Evolutionary conservation across 1,140 invertebrate genomes (phyloP).

Genomic region (Cotesia chilonis): DNA sequence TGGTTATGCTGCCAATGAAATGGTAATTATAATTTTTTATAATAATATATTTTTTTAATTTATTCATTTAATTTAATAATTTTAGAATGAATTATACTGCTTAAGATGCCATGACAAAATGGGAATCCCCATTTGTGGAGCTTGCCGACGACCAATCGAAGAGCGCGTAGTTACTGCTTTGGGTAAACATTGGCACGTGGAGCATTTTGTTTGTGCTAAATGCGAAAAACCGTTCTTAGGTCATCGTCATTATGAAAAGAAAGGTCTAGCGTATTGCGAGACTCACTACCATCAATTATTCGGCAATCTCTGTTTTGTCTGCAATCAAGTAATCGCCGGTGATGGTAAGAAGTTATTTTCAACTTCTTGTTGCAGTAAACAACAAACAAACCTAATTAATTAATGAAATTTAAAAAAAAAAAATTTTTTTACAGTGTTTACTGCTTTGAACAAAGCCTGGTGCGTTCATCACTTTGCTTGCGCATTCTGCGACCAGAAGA

Average conservation of each 20-base stretch:
- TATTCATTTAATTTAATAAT: slow-evolving; percentile 34
- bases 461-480: slow-evolving; percentile 99
- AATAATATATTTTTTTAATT: not conserved
- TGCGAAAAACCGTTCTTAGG: slow-evolving; percentile 99
- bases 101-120: slow-evolving; percentile 99
- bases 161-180: slow-evolving; percentile 95
- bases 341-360: slow-evolving; percentile 79
- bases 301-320: slow-evolving; percentile 98
- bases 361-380: not conserved
- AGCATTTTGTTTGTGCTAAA: slow-evolving; percentile 99
- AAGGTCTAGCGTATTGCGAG: slow-evolving; percentile 98
- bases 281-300: slow-evolving; percentile 99
- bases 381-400: slow-evolving; percentile 2
- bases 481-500: slow-evolving; percentile 95
- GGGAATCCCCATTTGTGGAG: slow-evolving; percentile 97
- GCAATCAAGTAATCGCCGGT: slow-evolving; percentile 97
- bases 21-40: slow-evolving; percentile 65
- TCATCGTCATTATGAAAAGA: slow-evolving; percentile 98
- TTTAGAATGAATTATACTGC: slow-evolving; percentile 94
- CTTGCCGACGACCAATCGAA: slow-evolving; percentile 95
- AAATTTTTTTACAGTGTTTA: slow-evolving; percentile 80
- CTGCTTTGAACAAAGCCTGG: slow-evolving; percentile 99
- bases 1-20: slow-evolving; percentile 89
- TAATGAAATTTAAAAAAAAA: slow-evolving; percentile 27
- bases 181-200: slow-evolving; percentile 99